These are phyloP conservation scores for Ceyx erithaca DNA, from an alignment of 2,797 vertebrate genomes.

Conservation along the genomic window DNA sequence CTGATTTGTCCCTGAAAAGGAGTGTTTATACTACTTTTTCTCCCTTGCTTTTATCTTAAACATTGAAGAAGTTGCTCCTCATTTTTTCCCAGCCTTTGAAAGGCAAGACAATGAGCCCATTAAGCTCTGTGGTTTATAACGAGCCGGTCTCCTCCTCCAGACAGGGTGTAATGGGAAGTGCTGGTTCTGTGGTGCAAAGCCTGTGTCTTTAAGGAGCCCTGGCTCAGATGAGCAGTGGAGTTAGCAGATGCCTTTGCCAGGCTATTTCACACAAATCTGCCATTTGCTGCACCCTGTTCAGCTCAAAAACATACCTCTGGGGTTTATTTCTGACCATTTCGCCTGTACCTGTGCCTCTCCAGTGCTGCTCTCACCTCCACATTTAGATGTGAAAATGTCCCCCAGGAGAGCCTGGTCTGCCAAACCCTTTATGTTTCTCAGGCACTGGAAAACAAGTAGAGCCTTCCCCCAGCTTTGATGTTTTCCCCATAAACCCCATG, in stretches of 20 bases:
- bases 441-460: background rate
- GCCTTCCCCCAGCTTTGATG: background rate
- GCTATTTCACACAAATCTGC: background rate
- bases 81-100: background rate
- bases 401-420: background rate
- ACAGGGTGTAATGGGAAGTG: accelerated
- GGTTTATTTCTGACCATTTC: background rate
- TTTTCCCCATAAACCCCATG: background rate
- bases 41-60: background rate
- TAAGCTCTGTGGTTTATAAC: background rate
- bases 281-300: background rate
- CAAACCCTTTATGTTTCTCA: background rate
- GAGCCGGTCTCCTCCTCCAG: background rate
- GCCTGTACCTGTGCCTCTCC: background rate
- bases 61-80: background rate
- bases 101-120: background rate
- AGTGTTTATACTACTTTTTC: background rate
- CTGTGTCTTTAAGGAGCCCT: conserved; percentile 38
- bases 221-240: background rate
- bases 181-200: conserved; percentile 7
- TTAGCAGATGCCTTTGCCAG: conserved; percentile 16
- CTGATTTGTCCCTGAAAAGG: conserved; percentile 15
- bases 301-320: background rate
- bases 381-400: background rate
- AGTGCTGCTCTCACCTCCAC: background rate